Evolutionary conservation across 2,113 vertebrate species (phyloP).

Genomic region (Sorex fumeus): DNA sequence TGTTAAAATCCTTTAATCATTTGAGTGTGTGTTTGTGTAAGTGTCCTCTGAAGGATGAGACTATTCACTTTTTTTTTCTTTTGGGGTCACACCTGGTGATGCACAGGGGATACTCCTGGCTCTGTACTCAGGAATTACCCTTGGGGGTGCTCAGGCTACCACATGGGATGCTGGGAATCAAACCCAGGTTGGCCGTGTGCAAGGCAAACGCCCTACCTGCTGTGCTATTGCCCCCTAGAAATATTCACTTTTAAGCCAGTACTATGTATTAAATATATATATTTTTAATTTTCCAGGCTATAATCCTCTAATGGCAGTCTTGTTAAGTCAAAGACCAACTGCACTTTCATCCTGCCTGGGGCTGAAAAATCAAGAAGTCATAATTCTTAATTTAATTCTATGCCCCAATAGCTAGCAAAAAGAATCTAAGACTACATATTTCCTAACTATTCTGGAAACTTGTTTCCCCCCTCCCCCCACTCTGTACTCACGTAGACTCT

Average conservation of each 20-base stretch:
- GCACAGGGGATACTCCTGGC: too few species aligned
- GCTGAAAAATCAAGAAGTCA: conserved; percentile 13
- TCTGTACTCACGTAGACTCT: neutral
- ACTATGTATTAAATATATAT: neutral
- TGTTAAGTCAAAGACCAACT: conserved; percentile 5
- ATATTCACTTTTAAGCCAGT: neutral
- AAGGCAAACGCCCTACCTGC: too few species aligned
- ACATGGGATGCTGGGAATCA: too few species aligned
- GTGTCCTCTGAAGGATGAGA: neutral
- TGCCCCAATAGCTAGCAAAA: neutral
- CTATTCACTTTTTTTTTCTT: neutral
- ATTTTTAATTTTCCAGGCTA: neutral
- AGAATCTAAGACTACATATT: neutral
- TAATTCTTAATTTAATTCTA: conserved; percentile 39
- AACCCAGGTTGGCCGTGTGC: too few species aligned
- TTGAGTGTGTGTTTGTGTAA: neutral
- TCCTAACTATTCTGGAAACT: neutral
- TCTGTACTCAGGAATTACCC: too few species aligned
- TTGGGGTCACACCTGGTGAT: too few species aligned
- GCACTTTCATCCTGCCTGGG: neutral
- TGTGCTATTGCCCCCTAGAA: too few species aligned
- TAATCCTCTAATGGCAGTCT: neutral
- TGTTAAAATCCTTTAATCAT: conserved; percentile 15
- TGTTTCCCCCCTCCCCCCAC: neutral
- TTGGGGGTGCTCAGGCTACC: too few species aligned